Evolutionary conservation across 2,797 vertebrate species (phyloP).

Genomic region (Syngnathus rostellatus): DNA sequence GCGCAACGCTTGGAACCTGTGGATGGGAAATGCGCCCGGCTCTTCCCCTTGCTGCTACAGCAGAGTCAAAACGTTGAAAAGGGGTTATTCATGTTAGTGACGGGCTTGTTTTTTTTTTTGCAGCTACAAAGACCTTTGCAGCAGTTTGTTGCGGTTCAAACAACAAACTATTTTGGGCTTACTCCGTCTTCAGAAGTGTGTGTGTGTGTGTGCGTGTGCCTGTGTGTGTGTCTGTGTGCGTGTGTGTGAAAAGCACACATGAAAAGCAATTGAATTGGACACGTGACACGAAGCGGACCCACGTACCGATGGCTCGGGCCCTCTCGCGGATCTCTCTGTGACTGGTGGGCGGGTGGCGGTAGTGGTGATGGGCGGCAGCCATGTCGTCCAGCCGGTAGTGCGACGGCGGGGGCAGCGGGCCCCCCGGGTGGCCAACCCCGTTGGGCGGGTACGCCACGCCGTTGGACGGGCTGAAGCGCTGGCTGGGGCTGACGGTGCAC

Average conservation of each 20-base stretch:
- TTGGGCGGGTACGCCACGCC: slow-evolving; percentile 84
- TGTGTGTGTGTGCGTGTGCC: no score
- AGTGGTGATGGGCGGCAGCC: slow-evolving; percentile 78
- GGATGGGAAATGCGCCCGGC: neutral
- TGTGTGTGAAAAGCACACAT: no score
- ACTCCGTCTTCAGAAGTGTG: no score
- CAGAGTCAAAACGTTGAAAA: neutral
- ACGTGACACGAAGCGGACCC: no score
- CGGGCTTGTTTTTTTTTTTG: no score
- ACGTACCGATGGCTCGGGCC: slow-evolving; percentile 65
- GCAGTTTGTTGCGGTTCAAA: no score
- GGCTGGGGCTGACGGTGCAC: slow-evolving; percentile 95
- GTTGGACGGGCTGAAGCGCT: slow-evolving; percentile 85
- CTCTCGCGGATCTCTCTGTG: slow-evolving; percentile 87
- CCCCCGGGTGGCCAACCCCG: slow-evolving; percentile 85
- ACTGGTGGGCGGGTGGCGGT: slow-evolving; percentile 80
- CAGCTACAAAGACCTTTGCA: no score
- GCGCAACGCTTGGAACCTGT: slow-evolving; percentile 20
- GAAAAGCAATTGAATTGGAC: neutral
- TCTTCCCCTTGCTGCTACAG: neutral
- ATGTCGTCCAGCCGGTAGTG: slow-evolving; percentile 97
- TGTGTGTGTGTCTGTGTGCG: no score
- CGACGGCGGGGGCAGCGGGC: slow-evolving; percentile 86
- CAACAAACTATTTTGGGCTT: no score
- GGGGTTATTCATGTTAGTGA: neutral